Evolutionary conservation across 1,140 invertebrate species (phyloP), one percentile per base, ranked within the genome.

Genomic region (Tribolium castaneum): DNA sequence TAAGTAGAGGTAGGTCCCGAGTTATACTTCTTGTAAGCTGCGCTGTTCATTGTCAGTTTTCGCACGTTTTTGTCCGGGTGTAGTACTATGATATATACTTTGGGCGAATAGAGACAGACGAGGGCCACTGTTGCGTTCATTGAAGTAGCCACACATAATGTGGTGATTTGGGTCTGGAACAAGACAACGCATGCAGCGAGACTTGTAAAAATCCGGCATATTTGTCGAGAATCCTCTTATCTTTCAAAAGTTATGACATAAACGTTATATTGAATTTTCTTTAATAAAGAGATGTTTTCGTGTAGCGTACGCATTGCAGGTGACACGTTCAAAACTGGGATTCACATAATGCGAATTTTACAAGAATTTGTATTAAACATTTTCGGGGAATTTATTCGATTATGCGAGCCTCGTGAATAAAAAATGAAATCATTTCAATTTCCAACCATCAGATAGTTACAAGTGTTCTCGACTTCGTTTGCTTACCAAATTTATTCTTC

Each of bases 31-130:
- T 86, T 82, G 76, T 88, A 88, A 12, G 87, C 86, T 6, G 87
- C 87, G 76, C 86, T 87, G 34, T 87, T 88, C 87, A 87, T 87
- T 39, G 87, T 88, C 22, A 88, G 73, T 77, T 88, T 88, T 22
- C 87, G 81, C 30, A 83, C 82, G 49, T 82, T 93, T 82, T 94
- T 94, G 82, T 92, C 90, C 0, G 92, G 92, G 81, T 93, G 92
- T 84, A 93, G 92, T 77, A 93, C 85, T 74, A 93, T 92, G 52
- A 93, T 92, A 87, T 93, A 92, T 70, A 94, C 89, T 87, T 94
- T 94, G 0, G 93, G 93, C 19, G 90, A 90, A 85, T 94, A 94
- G 0, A 95, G 87, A 83, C 93, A 94, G 14, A 90, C 90, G 0
- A 94, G 87, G 3, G 92, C 92, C 6, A 94, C 93, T 4, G 91